These are phyloP conservation scores for Microctenopoma steveboyesi DNA, from an alignment of 2,797 vertebrate genomes.

Conservation along the genomic window DNA sequence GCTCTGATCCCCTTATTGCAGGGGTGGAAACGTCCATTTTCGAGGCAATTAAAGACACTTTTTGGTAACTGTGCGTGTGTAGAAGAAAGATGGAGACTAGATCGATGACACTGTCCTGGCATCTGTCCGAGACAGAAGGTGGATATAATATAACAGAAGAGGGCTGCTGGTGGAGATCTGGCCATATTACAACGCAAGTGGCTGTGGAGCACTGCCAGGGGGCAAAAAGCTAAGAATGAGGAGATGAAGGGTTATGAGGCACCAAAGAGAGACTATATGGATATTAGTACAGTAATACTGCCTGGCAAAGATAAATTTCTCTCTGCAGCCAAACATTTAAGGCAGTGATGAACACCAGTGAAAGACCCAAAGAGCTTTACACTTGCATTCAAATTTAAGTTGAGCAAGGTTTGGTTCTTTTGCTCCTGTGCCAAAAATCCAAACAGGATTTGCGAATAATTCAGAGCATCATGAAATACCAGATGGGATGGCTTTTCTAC, in stretches of 20 bases:
- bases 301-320: slow-evolving; percentile 23
- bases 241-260: slow-evolving; percentile 37
- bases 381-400: slow-evolving; percentile 10
- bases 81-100: slow-evolving; percentile 37
- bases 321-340: slow-evolving; percentile 31
- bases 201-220: slow-evolving; percentile 38
- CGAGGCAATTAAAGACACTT: slow-evolving; percentile 77
- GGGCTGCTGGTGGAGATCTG: slow-evolving; percentile 34
- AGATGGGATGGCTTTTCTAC: slow-evolving; percentile 23
- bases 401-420: background rate
- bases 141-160: slow-evolving; percentile 29
- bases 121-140: slow-evolving; percentile 53
- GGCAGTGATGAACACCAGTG: background rate
- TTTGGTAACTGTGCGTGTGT: slow-evolving; percentile 50
- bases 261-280: slow-evolving; percentile 16
- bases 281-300: slow-evolving; percentile 27
- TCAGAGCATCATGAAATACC: slow-evolving; percentile 22
- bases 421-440: background rate
- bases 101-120: slow-evolving; percentile 41
- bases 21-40: slow-evolving; percentile 80
- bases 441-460: slow-evolving; percentile 21
- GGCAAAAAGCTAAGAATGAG: slow-evolving; percentile 27
- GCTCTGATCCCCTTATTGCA: slow-evolving; percentile 76
- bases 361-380: slow-evolving; percentile 6
- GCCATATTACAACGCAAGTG: slow-evolving; percentile 43